Evolutionary conservation across 2,888 invertebrate genomes (phyloP).

Genomic region (Drosophila hamatofila): DNA sequence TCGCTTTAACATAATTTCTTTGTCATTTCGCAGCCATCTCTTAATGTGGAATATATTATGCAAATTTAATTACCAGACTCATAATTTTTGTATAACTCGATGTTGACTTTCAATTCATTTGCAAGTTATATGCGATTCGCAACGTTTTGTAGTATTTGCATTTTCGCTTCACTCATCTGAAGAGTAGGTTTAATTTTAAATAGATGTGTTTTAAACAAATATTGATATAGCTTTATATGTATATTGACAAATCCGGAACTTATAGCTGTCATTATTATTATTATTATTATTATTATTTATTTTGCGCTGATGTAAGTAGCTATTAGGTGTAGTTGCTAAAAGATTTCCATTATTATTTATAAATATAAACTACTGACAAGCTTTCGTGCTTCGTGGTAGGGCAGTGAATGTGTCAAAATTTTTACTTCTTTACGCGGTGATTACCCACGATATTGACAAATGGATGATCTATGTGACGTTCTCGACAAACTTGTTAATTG

Average conservation of each 20-base stretch:
- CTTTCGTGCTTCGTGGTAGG: neutral
- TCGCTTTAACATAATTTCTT: slow-evolving; percentile 9
- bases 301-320: neutral
- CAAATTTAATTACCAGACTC: slow-evolving; percentile 13
- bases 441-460: slow-evolving; percentile 3
- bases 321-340: neutral
- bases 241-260: neutral
- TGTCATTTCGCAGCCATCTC: slow-evolving; percentile 12
- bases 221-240: neutral
- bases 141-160: neutral
- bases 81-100: slow-evolving; percentile 13
- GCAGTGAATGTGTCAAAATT: neutral
- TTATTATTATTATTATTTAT: neutral
- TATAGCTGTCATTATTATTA: neutral
- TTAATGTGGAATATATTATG: slow-evolving; percentile 22
- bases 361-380: neutral
- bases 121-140: slow-evolving; percentile 20
- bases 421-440: neutral
- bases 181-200: neutral
- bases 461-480: neutral
- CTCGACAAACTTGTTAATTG: slow-evolving; percentile 18
- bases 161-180: neutral
- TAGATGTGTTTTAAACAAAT: neutral
- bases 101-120: slow-evolving; percentile 27
- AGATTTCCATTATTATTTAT: slow-evolving; percentile 5